Percentiles rank a stretch among this genome's conserved stretches.
These are phyloP conservation scores for Bombus balteatus DNA, from an alignment of 1,140 invertebrate genomes.

Conservation along the genomic window DNA sequence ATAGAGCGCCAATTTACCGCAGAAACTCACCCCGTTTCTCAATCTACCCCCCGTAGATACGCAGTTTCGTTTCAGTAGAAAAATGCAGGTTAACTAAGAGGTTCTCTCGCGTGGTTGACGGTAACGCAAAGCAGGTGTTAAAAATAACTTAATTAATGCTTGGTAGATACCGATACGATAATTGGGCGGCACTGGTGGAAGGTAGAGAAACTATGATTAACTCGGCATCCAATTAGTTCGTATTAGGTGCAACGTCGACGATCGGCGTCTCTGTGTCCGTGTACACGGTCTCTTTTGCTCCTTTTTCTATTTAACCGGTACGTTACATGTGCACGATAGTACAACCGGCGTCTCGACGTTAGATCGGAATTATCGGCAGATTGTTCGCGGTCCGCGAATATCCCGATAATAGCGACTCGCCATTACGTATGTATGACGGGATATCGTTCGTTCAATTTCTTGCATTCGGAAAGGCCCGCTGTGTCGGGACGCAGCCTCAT, in stretches of 20 bases:
- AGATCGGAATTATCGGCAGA: constrained; percentile 70
- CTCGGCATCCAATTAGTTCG: constrained; percentile 72
- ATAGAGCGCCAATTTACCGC: background rate
- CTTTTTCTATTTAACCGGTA: background rate
- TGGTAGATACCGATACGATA: constrained; percentile 61
- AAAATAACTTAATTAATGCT: constrained; percentile 79
- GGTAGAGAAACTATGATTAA: constrained; percentile 68
- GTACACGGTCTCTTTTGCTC: background rate
- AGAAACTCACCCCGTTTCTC: background rate
- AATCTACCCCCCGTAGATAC: constrained; percentile 15
- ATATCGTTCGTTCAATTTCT: constrained; percentile 53
- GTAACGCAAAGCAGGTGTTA: constrained; percentile 57
- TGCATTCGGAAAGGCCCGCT: constrained; percentile 35
- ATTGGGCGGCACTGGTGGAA: constrained; percentile 60
- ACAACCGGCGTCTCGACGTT: constrained; percentile 49
- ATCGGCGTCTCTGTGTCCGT: background rate
- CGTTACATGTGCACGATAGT: background rate
- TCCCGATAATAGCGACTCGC: constrained; percentile 73
- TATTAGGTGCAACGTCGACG: constrained; percentile 60
- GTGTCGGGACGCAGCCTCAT: constrained; percentile 29
- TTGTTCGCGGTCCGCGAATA: constrained; percentile 75
- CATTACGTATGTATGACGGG: constrained; percentile 67
- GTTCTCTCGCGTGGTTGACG: background rate
- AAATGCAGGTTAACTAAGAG: background rate
- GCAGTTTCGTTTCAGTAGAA: background rate